Evolutionary conservation across 1,140 invertebrate genomes (phyloP).

Genomic region (Tetramorium simillimum): DNA sequence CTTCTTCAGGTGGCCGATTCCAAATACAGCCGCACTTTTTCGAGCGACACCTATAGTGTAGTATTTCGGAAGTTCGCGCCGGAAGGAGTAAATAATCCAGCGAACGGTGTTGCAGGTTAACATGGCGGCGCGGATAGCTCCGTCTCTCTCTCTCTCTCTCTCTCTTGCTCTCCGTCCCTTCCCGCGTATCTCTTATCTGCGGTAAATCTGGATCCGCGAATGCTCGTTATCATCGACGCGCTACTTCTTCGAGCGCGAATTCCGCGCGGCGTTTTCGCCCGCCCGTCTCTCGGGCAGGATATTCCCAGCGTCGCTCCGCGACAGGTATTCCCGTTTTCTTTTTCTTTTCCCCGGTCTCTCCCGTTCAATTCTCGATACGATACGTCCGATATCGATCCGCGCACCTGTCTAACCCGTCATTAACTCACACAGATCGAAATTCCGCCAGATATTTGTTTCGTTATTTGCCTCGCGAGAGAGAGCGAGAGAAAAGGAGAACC

Average conservation of each 20-base stretch:
- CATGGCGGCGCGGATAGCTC: background rate
- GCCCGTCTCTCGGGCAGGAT: background rate
- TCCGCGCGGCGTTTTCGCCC: background rate
- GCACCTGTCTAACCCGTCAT: constrained; percentile 3
- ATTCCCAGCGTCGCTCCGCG: background rate
- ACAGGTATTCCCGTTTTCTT: background rate
- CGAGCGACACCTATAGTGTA: background rate
- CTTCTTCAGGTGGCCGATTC: background rate
- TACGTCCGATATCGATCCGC: background rate
- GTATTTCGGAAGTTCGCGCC: background rate
- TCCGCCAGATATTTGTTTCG: background rate
- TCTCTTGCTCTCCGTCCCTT: background rate
- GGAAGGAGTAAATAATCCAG: background rate
- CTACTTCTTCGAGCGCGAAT: background rate
- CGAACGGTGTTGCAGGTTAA: background rate
- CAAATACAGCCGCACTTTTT: background rate
- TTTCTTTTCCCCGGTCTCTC: no score
- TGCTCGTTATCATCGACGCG: background rate
- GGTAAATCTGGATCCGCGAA: background rate
- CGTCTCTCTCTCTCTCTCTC: background rate
- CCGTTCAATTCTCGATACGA: background rate
- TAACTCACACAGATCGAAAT: background rate
- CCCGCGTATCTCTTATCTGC: background rate
- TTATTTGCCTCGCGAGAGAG: background rate
- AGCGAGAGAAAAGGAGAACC: background rate